Evolutionary conservation across 1,140 invertebrate species (phyloP), one percentile per base, ranked within the genome.

Genomic region (Brachionus koreanus): DNA sequence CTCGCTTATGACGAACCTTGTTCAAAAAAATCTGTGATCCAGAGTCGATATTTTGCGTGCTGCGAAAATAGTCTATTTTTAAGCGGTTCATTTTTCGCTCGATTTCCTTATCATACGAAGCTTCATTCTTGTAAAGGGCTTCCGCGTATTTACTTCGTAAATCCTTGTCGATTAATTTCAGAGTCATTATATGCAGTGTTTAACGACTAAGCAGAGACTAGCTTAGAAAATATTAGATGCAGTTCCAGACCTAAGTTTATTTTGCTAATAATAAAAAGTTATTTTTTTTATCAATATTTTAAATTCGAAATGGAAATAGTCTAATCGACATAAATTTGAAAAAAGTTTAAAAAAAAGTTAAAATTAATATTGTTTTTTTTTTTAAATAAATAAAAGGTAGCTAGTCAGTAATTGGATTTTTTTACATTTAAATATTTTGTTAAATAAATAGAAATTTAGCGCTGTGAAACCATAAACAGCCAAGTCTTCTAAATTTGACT

Each of bases 101-200:
- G 23, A 79, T 79, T 42, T 79, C 76, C 35, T 79, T 79, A 12
- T 79, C 61, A 65, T 61, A 79, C 5, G 76, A 79, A 57, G 49
- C 49, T 42, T 79, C 76, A 43, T 79, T 79, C 61, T 79, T 79
- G 23, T 5, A 79, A 13, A 79, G 57, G 12, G 76, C 76, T 23
- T 79, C 76, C 16, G 76, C 76, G n/a, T 79, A 79, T 79, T 79
- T 79, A 79, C 76, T 79, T 25, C 61, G 61, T 7, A 79, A 49
- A 19, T 79, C 49, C 35, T 65, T 79, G 35, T 79, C 76, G 29
- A 79, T 79, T 23, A 79, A 23, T 25, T 79, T 79, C 7, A 79
- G 19, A 61, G 61, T 79, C 76, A 74, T 74, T 6, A 69, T 57
- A 57, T 57, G n/a, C 49, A 57, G 12, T n/a, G n/a, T 42, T 42